A percentile compares a stretch with the other conserved stretches of the same genome.
These are phyloP conservation scores for Myiozetetes cayanensis DNA, from an alignment of 2,113 vertebrate genomes.

Conservation along the genomic window DNA sequence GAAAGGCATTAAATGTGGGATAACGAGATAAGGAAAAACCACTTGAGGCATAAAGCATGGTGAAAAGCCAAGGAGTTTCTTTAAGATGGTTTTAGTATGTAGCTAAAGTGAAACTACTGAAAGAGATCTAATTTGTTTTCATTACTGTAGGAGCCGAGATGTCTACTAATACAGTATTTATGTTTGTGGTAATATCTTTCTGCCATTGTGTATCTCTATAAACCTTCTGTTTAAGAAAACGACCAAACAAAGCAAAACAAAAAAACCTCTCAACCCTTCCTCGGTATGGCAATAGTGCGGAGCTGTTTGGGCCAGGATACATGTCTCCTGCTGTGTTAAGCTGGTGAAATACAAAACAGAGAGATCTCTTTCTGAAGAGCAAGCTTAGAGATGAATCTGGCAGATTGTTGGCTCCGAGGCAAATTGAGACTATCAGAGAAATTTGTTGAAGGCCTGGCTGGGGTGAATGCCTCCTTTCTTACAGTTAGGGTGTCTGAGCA, in stretches of 20 bases:
- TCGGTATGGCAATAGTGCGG: neutral
- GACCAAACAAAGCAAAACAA: conserved; percentile 17
- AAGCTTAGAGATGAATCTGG: conserved; percentile 21
- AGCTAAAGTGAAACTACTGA: neutral
- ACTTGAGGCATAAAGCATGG: neutral
- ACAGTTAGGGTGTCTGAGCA: neutral
- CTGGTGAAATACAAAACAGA: neutral
- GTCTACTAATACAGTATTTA: conserved; percentile 43
- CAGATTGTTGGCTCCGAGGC: conserved; percentile 35
- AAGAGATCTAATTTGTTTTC: conserved; percentile 33
- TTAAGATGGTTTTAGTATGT: neutral
- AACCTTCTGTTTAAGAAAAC: conserved; percentile 13
- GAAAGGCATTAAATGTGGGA: neutral
- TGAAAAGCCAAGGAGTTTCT: conserved; percentile 4
- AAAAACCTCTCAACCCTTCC: neutral
- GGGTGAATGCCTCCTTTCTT: conserved; percentile 13
- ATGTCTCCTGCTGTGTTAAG: conserved; percentile 5
- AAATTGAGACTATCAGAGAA: neutral
- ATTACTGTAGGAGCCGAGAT: conserved; percentile 14
- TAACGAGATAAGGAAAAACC: neutral
- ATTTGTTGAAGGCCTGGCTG: neutral
- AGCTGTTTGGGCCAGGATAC: neutral
- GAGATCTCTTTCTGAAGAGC: conserved; percentile 13
- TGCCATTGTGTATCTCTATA: conserved; percentile 13
- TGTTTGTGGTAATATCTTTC: conserved; percentile 24